These are phyloP conservation scores for Macrotrachela quadricornifera DNA, from an alignment of 1,140 invertebrate genomes.

Conservation along the genomic window DNA sequence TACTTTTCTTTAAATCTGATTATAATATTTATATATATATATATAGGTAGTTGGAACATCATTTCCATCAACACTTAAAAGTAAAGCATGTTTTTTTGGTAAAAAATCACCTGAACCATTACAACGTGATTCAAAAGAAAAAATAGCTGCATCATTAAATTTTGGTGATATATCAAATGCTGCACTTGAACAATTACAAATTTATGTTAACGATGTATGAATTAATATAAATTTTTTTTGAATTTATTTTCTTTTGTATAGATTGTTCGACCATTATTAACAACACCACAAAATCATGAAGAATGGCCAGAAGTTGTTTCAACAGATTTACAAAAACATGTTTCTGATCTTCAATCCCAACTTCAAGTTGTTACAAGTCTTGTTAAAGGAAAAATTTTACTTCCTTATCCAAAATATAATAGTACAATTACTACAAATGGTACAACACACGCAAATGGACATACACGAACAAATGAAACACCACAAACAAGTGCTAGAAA, in stretches of 20 bases:
- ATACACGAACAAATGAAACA: constrained; percentile 32
- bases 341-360: constrained; percentile 59
- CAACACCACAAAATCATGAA: constrained; percentile 39
- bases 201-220: constrained; percentile 62
- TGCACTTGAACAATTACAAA: constrained; percentile 67
- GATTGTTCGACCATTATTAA: neutral
- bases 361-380: constrained; percentile 74
- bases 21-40: no score
- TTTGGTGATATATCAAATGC: constrained; percentile 67
- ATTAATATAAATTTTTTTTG: neutral
- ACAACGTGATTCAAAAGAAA: constrained; percentile 39
- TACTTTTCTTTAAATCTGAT: no score
- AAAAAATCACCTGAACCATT: constrained; percentile 46
- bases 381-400: constrained; percentile 70
- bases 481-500: constrained; percentile 56
- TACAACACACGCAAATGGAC: no score
- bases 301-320: constrained; percentile 58
- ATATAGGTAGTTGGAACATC: constrained; percentile 15
- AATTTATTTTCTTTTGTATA: neutral
- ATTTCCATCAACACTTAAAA: constrained; percentile 45
- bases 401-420: constrained; percentile 48
- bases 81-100: constrained; percentile 71
- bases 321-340: constrained; percentile 57
- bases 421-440: no score
- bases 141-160: constrained; percentile 46